Percentiles rank a stretch among this genome's conserved stretches.
Evolutionary conservation across 2,113 vertebrate genomes (phyloP).

Genomic region (Antigone vipio): DNA sequence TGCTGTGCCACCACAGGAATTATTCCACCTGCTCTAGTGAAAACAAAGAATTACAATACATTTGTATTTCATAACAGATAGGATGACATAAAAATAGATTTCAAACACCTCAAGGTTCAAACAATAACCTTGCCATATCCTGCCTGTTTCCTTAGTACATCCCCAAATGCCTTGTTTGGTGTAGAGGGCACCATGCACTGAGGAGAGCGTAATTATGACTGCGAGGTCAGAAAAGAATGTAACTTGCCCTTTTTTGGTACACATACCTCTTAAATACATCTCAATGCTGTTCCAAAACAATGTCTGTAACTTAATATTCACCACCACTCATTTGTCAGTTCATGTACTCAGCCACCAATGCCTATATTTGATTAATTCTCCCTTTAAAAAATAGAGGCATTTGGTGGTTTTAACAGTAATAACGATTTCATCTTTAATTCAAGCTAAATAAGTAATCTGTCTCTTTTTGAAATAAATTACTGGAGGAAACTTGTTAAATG

Average conservation of each 20-base stretch:
- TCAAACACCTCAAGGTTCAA: background rate
- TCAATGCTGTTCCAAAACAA: background rate
- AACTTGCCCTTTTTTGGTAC: background rate
- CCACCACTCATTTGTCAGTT: background rate
- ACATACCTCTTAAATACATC: background rate
- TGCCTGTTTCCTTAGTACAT: background rate
- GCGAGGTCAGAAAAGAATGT: background rate
- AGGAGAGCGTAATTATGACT: background rate
- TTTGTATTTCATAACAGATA: background rate
- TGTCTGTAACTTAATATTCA: background rate
- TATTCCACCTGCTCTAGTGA: conserved; percentile 88
- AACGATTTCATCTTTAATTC: background rate
- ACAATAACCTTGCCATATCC: background rate
- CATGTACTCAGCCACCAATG: background rate
- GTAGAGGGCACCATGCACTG: background rate
- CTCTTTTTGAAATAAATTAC: background rate
- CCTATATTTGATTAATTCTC: background rate
- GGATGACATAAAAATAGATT: background rate
- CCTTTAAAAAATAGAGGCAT: background rate
- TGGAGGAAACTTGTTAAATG: background rate
- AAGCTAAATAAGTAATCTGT: background rate
- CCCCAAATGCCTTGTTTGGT: background rate
- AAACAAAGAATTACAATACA: background rate
- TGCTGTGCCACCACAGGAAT: conserved; percentile 87
- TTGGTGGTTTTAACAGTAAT: background rate